Base-by-base conservation (phyloP, 1,140 invertebrate genomes). In the Papilio polytes region DNA sequence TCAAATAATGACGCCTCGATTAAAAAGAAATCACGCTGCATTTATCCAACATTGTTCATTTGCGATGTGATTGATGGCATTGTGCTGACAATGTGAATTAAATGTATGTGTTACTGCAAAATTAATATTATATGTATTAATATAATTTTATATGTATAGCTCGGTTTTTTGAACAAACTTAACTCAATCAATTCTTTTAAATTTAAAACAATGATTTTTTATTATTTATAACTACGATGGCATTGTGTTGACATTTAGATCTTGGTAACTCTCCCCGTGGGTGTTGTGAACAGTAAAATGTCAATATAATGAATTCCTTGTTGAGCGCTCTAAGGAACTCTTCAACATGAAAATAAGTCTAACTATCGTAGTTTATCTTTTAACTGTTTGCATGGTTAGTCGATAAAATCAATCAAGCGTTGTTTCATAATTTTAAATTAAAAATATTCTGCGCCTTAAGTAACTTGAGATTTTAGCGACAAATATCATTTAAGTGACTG, bases 11-110 rank as follows among this genome's bases (percentile, higher is more conserved):
- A 48, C 12, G 48, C 22, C 22, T 77, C 48, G 13, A 53, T 26
- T 53, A 12, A 56, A 77, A 77, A 77, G 22, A 41, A 77, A 56
- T 56, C 12, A 51, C 74, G 48, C 26, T 77, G 74, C 74, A 77
- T 77, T 77, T 74, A 74, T 41, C 31, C 18, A 22, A 63, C 59
- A 63, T 63, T 63, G 59, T 63, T 63, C 59, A 63, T 63, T 22
- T 26, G 9, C 59, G 22, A 63, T 63, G 59, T 63, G 22, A 63
- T 12, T 63, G 59, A 63, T 63, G 59, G 22, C 59, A 1, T 56
- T n/a, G 53, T 56, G 53, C 22, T 63, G 59, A 63, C 59, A 26
- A 26, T 63, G 12, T 13, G 9, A 2, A 12, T n/a, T 26, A 22
- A 26, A 10, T 63, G 8, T 26, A 63, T 12, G 20, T 63, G 9